Evolutionary conservation across 2,797 vertebrate species (phyloP), one percentile per base, ranked within the genome.

Genomic region (Crenichthys baileyi): DNA sequence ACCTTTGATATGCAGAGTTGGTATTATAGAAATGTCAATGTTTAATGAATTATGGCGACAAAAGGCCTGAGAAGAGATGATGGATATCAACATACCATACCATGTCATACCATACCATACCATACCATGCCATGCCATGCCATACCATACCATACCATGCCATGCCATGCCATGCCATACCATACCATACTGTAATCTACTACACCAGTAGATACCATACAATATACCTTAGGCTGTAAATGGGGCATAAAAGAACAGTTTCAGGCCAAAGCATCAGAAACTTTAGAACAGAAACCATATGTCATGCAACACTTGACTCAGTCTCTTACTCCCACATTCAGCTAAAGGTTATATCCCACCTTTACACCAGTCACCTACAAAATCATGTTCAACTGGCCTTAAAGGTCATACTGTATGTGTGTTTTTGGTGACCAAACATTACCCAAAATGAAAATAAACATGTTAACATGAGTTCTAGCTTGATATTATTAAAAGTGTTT

Each of bases 1-100:
- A 70, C 80, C 82, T 81, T 81, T 87, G 80, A 75, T 76, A 72
- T 78, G 84, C 76, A 82, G 74, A 60, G 81, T 79, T 83, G 77
- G 70, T 81, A 81, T 75, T 77, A 79, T 83, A n/a, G 70, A 76
- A 68, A 26, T 44, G 7, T 31, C 31, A 71, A 72, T 53, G 46
- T 22, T 76, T 84, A 79, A 53, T 63, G 51, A 44, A 46, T 53
- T 22, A 76, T 70, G 79, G 83, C 68, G 78, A 48, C 78, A 26
- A 78, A 74, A 20, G 13, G 24, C 2, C 31, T 5, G 8, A 44
- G 8, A 44, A 61, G 2, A 61, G n/a, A 70, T 36, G 41, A 41
- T 70, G 56, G 36, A 36, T 67, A 48, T 44, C 20, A 20, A 24
- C n/a, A 51, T 15, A 48, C 24, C 24, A 12, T 50, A 51, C 6